phyloP scores from a whole-genome alignment of 2,888 invertebrate species.

The Mayetiola destructor region DNA sequence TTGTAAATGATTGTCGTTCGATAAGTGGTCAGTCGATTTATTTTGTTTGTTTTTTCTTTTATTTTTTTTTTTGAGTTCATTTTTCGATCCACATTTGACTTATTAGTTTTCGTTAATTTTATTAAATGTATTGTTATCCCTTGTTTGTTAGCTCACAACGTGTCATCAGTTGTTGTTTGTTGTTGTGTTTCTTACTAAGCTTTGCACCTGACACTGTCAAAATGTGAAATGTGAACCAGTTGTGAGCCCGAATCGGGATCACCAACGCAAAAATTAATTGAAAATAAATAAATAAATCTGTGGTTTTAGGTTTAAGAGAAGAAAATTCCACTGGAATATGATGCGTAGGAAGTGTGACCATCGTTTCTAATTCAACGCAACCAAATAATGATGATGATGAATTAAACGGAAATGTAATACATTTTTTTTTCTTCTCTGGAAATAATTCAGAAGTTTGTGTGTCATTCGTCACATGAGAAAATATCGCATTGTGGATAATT shows the following conservation, averaged over 20 bases:
- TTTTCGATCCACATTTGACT: too few relatives aligned
- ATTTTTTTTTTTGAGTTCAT: not conserved
- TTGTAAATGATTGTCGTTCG: too few relatives aligned
- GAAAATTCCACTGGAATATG: too few relatives aligned
- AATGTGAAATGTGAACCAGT: too few relatives aligned
- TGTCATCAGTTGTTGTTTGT: slow-evolving; percentile 7
- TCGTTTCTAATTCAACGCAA: too few relatives aligned
- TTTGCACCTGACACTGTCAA: too few relatives aligned
- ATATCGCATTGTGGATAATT: not conserved
- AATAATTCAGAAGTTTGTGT: not conserved
- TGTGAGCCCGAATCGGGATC: too few relatives aligned
- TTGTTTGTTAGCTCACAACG: slow-evolving; percentile 8
- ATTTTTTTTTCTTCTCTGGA: not conserved
- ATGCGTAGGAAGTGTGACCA: too few relatives aligned
- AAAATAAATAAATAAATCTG: not conserved
- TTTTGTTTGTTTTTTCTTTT: too few relatives aligned
- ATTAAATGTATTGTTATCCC: too few relatives aligned
- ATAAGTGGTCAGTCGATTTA: too few relatives aligned
- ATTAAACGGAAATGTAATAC: not conserved
- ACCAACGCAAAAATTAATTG: not conserved
- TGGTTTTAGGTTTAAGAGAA: not conserved
- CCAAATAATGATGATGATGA: not conserved
- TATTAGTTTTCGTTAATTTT: not conserved
- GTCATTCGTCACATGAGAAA: not conserved
- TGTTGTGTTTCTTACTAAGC: slow-evolving; percentile 6